A percentile compares a stretch with the other conserved stretches of the same genome.
phyloP scores from a whole-genome alignment of 2,888 invertebrate genomes.

The Lycaena phlaeas region DNA sequence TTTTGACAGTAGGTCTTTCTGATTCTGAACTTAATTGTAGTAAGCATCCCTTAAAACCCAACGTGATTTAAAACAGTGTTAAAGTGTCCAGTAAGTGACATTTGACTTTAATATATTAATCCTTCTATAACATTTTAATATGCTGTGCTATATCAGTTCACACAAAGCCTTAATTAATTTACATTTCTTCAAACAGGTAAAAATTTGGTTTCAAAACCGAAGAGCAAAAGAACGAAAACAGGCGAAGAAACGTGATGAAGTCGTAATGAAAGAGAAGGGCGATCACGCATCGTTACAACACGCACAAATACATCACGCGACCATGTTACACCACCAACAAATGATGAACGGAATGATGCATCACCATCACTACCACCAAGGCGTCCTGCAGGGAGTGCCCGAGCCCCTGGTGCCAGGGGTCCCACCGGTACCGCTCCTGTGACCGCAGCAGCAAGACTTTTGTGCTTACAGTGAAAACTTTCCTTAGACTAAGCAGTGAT shows the following conservation, averaged over 20 bases:
- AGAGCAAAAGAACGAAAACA: conserved; percentile 95
- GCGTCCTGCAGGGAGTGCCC: conserved; percentile 64
- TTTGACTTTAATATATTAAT: no score
- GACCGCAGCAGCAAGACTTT: conserved; percentile 52
- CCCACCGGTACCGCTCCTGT: conserved; percentile 64
- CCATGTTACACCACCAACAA: conserved; percentile 69
- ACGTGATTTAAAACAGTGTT: no score
- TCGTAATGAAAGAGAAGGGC: conserved; percentile 74
- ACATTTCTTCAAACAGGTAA: conserved; percentile 64
- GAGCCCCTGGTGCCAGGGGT: conserved; percentile 61
- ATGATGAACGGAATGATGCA: conserved; percentile 72
- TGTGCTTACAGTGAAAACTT: conserved; percentile 36
- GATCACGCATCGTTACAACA: conserved; percentile 65
- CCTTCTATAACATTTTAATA: no score
- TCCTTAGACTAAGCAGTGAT: conserved; percentile 7
- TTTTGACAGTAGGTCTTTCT: no score
- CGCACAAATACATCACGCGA: conserved; percentile 66
- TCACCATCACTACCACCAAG: conserved; percentile 67
- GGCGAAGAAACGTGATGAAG: conserved; percentile 86
- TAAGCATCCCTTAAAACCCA: no score
- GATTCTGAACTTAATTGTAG: no score
- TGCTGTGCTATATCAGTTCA: no score
- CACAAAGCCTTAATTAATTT: no score
- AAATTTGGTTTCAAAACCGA: conserved; percentile 93
- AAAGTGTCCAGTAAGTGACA: no score